These are phyloP conservation scores for Lordiphosa clarofinis DNA, from an alignment of 1,140 invertebrate species.

Conservation along the genomic window DNA sequence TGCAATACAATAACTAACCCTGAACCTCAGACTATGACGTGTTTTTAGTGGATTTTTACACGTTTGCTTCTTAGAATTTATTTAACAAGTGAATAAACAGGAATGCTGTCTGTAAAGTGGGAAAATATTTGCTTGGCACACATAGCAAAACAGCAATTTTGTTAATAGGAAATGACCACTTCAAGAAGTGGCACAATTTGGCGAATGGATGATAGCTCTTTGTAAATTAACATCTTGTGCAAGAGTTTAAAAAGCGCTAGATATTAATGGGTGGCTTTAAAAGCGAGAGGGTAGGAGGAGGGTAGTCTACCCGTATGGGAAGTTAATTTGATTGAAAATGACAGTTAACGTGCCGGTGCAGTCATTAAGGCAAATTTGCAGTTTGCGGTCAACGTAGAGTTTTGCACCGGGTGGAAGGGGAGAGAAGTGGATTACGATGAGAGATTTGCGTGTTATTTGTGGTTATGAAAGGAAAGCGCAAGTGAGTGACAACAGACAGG, in stretches of 20 bases:
- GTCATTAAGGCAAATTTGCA: constrained; percentile 62
- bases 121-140: constrained; percentile 34
- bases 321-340: constrained; percentile 50
- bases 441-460: constrained; percentile 28
- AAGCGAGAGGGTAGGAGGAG: constrained; percentile 9
- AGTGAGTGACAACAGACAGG: constrained; percentile 12
- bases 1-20: constrained; percentile 67
- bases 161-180: not conserved
- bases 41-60: constrained; percentile 64
- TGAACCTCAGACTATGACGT: constrained; percentile 63
- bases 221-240: constrained; percentile 42
- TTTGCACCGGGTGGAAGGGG: constrained; percentile 2
- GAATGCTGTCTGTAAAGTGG: constrained; percentile 16
- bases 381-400: constrained; percentile 43
- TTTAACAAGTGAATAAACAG: constrained; percentile 9
- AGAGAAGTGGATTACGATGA: constrained; percentile 25
- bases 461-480: constrained; percentile 35
- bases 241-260: constrained; percentile 61
- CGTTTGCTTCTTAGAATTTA: constrained; percentile 55
- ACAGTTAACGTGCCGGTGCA: constrained; percentile 60
- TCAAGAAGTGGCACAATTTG: constrained; percentile 10
- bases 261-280: constrained; percentile 54
- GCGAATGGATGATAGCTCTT: constrained; percentile 20
- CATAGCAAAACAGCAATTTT: not conserved
- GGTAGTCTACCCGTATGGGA: not conserved